Base-by-base conservation (phyloP, 1,140 invertebrate genomes). In the Popillia japonica region DNA sequence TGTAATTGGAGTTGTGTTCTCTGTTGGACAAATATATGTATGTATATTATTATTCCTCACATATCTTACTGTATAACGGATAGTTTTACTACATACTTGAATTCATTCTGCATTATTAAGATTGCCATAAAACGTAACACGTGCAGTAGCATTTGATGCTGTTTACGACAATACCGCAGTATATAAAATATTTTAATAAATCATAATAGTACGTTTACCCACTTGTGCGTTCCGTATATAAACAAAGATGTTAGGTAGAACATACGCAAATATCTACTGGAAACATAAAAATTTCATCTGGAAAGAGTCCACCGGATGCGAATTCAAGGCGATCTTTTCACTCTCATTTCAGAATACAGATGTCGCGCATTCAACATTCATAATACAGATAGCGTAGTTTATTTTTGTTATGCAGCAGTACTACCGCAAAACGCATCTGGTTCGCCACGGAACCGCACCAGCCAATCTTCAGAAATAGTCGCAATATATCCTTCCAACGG, bases 301-400 rank as follows among this genome's bases (percentile, higher is more conserved):
- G 61, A 68, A 68, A 68, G 17, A 34, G 61, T 68, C 61, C 61
- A 68, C 20, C 20, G 27, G 27, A 68, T 27, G 61, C 61, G 61
- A 23, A 20, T 27, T 9, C 61, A 20, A 23, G 27, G 61, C 61
- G 61, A 68, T 68, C 14, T 68, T 68, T 68, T 68, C 61, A 68
- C 61, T 68, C 61, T 68, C 61, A 68, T 68, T 34, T 68, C 61
- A 34, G 61, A 68, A 68, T 68, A 68, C 61, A 68, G 61, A 68
- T 68, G 61, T 68, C 61, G 61, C 61, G 61, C 61, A 68, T 68
- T 68, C 61, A 68, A 68, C 61, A 68, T 68, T 68, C 61, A 68
- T 68, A 68, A 68, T 68, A 68, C 9, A 68, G 61, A n/a, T 22
- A 17, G 61, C 10, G 17, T 68, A 34, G 61, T 68, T 68, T 68